Evolutionary conservation across 30 jellyfish, hydroid and myxozoan genomes (phyloP), one percentile per base, ranked within the genome.

Genomic region (Cassiopea andromeda): DNA sequence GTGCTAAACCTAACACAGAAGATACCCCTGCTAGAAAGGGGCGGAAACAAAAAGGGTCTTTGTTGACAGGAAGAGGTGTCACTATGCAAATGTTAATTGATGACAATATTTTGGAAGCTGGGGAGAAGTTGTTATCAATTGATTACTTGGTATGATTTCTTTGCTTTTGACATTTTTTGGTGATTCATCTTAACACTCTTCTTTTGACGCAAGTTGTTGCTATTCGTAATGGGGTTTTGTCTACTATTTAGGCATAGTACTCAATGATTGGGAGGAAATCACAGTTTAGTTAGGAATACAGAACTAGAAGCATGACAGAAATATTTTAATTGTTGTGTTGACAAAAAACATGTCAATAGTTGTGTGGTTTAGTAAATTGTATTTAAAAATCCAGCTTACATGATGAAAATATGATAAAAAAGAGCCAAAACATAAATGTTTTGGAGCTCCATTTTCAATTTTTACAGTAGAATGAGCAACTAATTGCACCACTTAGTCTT

Each of bases 61-160:
- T 88, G 69, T 81, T 94, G 13, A 95, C 99, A 19, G 99, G 99
- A 47, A 80, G 99, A 77, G 99, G 99, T 38, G 99, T 95, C 3
- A 95, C 99, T 3, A 95, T 96, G 92, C 98, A 91, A 69, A 95
- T 95, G 99, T 91, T 95, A 1, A 95, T 95, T 81, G 99, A 95
- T 59, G 99, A 95, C 18, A 70, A 91, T 18, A 95, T 95, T 61
- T 73, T 95, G 64, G 96, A 91, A 44, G 90, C 98, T 58, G 99
- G 99, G 8, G 97, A 91, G 69, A 95, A 91, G 72, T 48, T 77
- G 46, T 81, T 95, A 13, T 84, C 99, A 54, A 95, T 95, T 54
- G 93, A 95, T 83, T 95, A 95, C 75, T 82, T 95, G 92, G 99
- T 95, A 85, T 66, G 91, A 48, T 0, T 15, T 48, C 43, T 49